Evolutionary conservation across 2,888 invertebrate species (phyloP).

Genomic region (Endomychus coccineus): DNA sequence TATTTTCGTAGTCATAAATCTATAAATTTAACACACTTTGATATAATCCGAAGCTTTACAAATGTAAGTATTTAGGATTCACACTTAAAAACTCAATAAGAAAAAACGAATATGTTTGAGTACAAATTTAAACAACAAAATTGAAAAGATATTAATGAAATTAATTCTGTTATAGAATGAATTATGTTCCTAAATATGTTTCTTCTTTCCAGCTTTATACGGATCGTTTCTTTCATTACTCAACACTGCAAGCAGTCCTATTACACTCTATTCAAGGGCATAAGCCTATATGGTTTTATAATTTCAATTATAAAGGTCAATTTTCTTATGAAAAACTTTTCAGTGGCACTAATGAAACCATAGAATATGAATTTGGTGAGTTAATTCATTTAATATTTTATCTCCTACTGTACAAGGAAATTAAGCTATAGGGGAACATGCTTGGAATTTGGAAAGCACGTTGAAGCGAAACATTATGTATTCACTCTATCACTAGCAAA

Average conservation of each 20-base stretch:
- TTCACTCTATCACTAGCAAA: no score
- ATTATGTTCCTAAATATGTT: not conserved
- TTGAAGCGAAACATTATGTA: no score
- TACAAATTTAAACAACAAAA: no score
- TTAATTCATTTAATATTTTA: no score
- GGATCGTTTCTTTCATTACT: constrained; percentile 46
- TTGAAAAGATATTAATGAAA: no score
- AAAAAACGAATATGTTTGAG: no score
- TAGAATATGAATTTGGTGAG: constrained; percentile 1
- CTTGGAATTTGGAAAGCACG: no score
- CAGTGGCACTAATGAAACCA: constrained; percentile 30
- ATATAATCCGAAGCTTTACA: constrained; percentile 30
- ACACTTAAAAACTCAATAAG: not conserved
- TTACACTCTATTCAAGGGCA: constrained; percentile 32
- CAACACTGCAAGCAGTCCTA: constrained; percentile 39
- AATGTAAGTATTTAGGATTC: constrained; percentile 27
- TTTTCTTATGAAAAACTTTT: constrained; percentile 42
- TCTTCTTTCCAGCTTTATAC: constrained; percentile 41
- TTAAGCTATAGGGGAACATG: no score
- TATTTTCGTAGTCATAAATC: constrained; percentile 26
- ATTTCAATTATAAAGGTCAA: constrained; percentile 44
- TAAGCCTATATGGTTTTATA: constrained; percentile 43
- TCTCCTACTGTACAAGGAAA: no score
- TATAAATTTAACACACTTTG: constrained; percentile 23
- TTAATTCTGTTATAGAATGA: no score